Base-by-base conservation (phyloP, 1,140 invertebrate species). In the Papilio aristodemus region DNA sequence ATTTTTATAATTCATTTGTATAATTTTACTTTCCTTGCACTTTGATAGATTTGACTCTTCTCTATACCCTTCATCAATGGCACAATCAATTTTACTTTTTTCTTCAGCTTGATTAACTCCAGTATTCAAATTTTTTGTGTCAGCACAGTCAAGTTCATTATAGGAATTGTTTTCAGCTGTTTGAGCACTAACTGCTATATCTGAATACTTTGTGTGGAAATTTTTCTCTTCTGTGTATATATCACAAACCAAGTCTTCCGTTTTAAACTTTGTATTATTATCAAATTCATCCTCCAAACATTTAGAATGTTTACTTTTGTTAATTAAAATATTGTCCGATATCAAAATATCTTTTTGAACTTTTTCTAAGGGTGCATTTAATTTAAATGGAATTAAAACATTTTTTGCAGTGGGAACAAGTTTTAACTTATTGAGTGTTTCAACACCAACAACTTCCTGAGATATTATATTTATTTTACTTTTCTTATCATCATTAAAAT, bases 381-480 rank as follows among this genome's bases (percentile, higher is more conserved):
- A 66, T 54, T 72, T 57, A 22, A 78, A 69, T 41, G 74, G 71
- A 66, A 76, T 72, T 8, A 83, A 41, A 46, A 14, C 38, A 41
- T 67, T 75, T 9, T 27, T 62, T n/a, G 58, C 41, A 19, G 72
- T 50, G 7, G 70, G 60, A 19, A 69, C 70, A 60, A 39, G 37
- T 68, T 73, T 78, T n/a, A 82, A 43, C 41, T 78, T 67, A 32
- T 67, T 75, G 25, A 77, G 70, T 66, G 76, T 72, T 69, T 74
- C 66, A 10, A 54, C 25, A 13, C 36, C 43, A 36, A 85, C 63
- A 38, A 78, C 73, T 75, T 85, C 71, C 32, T 80, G 63, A 17
- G 76, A 76, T 71, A 80, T 59, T 57, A 80, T 74, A 25, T 71
- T 71, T 19, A 80, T 73, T 71, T 80, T 76, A 43, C 62, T 70